Evolutionary conservation across 2,113 vertebrate species (phyloP).

Genomic region (Capricornis sumatraensis): DNA sequence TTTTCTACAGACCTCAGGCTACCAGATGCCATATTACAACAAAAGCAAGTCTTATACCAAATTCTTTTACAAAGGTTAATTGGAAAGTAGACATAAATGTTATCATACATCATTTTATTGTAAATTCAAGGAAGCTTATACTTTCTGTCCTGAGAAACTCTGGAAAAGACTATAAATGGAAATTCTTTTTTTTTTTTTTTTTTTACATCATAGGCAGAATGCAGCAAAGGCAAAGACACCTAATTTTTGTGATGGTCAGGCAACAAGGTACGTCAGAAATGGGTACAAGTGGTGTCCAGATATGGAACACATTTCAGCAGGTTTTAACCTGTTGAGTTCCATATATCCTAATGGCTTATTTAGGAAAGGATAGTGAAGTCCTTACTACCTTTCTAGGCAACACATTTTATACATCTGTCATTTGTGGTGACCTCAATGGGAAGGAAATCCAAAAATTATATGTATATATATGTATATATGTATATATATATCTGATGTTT

Average conservation of each 20-base stretch:
- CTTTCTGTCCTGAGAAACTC: neutral
- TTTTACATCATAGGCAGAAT: neutral
- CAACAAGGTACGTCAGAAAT: neutral
- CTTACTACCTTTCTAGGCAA: neutral
- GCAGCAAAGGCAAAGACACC: neutral
- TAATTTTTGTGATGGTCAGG: neutral
- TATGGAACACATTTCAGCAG: neutral
- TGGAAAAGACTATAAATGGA: neutral
- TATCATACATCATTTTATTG: neutral
- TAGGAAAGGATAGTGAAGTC: neutral
- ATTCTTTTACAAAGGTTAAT: neutral
- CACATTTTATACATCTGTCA: neutral
- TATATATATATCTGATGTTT: neutral
- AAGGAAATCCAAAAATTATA: neutral
- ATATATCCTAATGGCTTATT: neutral
- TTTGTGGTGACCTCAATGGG: neutral
- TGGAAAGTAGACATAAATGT: neutral
- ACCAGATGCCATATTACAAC: neutral
- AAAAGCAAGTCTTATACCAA: neutral
- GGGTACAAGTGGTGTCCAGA: neutral
- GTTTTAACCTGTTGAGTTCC: neutral
- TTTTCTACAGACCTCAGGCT: neutral
- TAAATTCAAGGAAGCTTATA: neutral
- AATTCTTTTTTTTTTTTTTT: neutral
- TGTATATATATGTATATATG: neutral